Conservation (phyloP, 2,888 invertebrate genomes). For the Plagodis dolabraria region DNA sequence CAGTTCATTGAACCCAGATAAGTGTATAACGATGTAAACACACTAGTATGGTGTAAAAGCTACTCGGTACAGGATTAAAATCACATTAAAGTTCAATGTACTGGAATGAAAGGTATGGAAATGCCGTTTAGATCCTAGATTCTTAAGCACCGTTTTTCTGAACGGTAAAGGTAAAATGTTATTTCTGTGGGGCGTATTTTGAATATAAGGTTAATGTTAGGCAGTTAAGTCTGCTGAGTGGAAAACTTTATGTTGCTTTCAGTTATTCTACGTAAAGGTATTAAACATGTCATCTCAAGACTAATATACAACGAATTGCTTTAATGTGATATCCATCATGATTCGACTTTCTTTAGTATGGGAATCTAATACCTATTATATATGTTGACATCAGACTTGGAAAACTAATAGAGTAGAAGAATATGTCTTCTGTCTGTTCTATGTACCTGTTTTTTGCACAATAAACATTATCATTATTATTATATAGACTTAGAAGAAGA, state of each 20-base stretch:
- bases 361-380: no score
- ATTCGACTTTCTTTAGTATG: no score
- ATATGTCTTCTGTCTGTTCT: no score
- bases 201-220: slow-evolving; percentile 20
- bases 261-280: neutral
- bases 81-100: slow-evolving; percentile 31
- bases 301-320: no score
- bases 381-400: no score
- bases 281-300: no score
- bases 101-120: slow-evolving; percentile 18
- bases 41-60: slow-evolving; percentile 16
- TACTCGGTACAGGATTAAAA: slow-evolving; percentile 30
- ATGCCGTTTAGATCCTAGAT: slow-evolving; percentile 27
- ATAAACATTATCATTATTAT: no score
- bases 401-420: no score
- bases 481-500: no score
- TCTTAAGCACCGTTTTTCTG: slow-evolving; percentile 24
- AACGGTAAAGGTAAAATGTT: slow-evolving; percentile 24
- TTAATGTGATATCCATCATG: no score
- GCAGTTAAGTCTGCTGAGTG: neutral
- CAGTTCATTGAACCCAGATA: slow-evolving; percentile 50
- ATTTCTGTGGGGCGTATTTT: slow-evolving; percentile 9
- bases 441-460: no score
- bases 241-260: neutral
- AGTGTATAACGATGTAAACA: slow-evolving; percentile 33